Evolutionary conservation across 2,113 vertebrate genomes (phyloP).

Genomic region (Hippocampus barbouri): DNA sequence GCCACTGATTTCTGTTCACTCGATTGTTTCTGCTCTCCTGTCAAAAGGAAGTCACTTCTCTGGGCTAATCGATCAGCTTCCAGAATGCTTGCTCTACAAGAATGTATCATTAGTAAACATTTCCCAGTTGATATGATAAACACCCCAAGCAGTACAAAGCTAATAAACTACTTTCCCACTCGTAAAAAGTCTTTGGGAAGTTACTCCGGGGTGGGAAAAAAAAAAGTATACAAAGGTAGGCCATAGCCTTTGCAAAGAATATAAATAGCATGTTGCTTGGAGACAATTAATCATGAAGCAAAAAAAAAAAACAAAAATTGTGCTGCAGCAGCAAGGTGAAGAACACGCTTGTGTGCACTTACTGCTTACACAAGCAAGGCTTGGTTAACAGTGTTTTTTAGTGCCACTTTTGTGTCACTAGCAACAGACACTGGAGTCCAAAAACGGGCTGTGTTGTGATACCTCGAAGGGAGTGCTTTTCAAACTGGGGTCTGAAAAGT

Average conservation of each 20-base stretch:
- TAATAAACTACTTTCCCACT: not conserved
- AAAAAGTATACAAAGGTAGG: constrained; percentile 27
- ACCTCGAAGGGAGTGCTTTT: too few species aligned
- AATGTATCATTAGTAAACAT: not conserved
- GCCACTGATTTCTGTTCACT: constrained; percentile 2
- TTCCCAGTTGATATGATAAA: not conserved
- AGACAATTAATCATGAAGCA: constrained; percentile 45
- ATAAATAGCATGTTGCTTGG: constrained; percentile 9
- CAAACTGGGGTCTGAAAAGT: too few species aligned
- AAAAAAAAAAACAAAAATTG: not conserved
- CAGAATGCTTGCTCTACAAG: constrained; percentile 3
- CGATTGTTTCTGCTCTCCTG: constrained; percentile 7
- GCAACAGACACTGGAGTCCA: not conserved
- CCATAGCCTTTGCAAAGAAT: constrained; percentile 23
- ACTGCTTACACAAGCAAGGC: not conserved
- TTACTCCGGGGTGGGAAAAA: not conserved
- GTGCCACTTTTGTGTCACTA: not conserved
- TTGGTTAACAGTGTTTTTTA: not conserved
- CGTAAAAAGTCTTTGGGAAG: constrained; percentile 8
- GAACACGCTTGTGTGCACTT: not conserved
- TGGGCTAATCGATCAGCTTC: constrained; percentile 9
- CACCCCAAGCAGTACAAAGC: not conserved
- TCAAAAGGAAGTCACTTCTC: constrained; percentile 15
- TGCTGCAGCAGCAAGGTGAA: constrained; percentile 10
- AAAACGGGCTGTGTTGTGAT: not conserved